These are phyloP conservation scores for Suncus etruscus DNA, from an alignment of 2,113 vertebrate species.

Conservation along the genomic window DNA sequence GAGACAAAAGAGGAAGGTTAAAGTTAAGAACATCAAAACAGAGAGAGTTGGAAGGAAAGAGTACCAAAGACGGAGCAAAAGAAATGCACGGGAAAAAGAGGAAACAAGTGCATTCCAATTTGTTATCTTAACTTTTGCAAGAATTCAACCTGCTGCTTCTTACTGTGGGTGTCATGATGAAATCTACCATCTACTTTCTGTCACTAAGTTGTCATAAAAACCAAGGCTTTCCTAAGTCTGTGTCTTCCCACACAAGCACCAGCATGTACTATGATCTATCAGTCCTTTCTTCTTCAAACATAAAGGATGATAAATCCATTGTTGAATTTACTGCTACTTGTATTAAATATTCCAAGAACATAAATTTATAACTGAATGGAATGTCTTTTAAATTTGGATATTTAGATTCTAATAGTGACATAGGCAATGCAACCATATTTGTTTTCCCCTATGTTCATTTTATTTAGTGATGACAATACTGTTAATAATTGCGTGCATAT, in stretches of 20 bases:
- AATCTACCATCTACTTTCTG: conserved; percentile 72
- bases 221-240: conserved; percentile 56
- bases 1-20: conserved; percentile 19
- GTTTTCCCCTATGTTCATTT: background rate
- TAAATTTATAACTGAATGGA: conserved; percentile 50
- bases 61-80: background rate
- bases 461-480: no score
- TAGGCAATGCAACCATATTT: background rate
- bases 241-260: conserved; percentile 68
- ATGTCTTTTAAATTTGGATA: background rate
- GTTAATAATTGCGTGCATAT: no score
- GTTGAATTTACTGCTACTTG: conserved; percentile 51
- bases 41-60: background rate
- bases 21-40: background rate
- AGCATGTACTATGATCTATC: conserved; percentile 45
- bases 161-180: conserved; percentile 61
- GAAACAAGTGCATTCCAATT: background rate
- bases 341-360: conserved; percentile 58
- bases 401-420: conserved; percentile 12
- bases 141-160: conserved; percentile 48
- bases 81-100: background rate
- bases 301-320: conserved; percentile 51
- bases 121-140: conserved; percentile 23
- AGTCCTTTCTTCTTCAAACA: conserved; percentile 64
- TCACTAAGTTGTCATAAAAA: conserved; percentile 70